Evolutionary conservation across 2,113 vertebrate genomes (phyloP), one percentile per base, ranked within the genome.

Genomic region (Petroica traversi): DNA sequence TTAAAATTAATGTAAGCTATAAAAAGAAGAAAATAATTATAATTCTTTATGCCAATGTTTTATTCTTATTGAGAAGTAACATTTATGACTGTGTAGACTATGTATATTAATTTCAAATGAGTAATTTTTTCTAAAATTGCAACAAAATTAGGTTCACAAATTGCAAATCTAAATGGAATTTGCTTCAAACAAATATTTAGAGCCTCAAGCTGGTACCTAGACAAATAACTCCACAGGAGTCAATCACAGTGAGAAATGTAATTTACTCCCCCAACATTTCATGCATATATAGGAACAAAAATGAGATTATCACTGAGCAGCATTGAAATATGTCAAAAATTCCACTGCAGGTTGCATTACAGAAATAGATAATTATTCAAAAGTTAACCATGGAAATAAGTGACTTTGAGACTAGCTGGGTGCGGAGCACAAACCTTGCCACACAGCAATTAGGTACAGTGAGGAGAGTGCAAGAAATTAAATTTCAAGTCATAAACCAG

Each of bases 401-500:
- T 63, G 63, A 93, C 75, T 95, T 92, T 79, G 67, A 95, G 59
- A 85, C 40, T 82, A 85, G 41, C 11, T 4, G 10, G 3, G 8
- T 76, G 34, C 69, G 17, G 76, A 20, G 24, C 84, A 85, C 19
- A 34, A 94, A 40, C 8, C 29, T 85, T 72, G 66, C 54, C 69
- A 58, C 18, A 38, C 9, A 49, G 67, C 46, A 91, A 85, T 94
- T 88, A 88, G 18, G 24, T 85, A 38, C 66, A 91, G 52, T 15
- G 40, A 95, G 38, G 33, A 88, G 58, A 83, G 63, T 36, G 41
- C 51, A 88, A 91, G 58, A 76, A 96, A 92, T 89, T 80, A 7
- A 93, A 94, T 85, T 94, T 85, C 67, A 94, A 79, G 49, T 63
- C 45, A 73, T 69, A 94, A 95, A 89, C 17, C 31, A 95, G 54